Percentiles rank a stretch among this genome's conserved stretches.
These are phyloP conservation scores for Ectemnius continuus DNA, from an alignment of 2,888 invertebrate species.

Conservation along the genomic window DNA sequence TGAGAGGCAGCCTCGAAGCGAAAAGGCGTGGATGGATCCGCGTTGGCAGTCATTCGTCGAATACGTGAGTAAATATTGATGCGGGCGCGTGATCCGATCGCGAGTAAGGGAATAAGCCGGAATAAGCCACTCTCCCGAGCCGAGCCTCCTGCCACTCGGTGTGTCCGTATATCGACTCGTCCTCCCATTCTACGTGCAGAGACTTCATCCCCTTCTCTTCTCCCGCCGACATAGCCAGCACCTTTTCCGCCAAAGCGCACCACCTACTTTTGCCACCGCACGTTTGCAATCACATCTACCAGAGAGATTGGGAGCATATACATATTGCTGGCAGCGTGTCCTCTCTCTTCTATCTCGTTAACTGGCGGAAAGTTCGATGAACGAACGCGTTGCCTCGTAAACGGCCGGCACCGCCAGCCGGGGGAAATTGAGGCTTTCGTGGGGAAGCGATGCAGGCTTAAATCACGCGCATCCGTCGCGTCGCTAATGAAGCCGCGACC, in stretches of 20 bases:
- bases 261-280: not conserved
- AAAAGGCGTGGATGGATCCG: constrained; percentile 36
- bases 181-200: not conserved
- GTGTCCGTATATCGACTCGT: not conserved
- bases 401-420: not conserved
- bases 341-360: too few species aligned
- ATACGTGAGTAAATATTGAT: constrained; percentile 56
- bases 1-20: constrained; percentile 8
- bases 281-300: too few species aligned
- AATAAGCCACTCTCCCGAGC: constrained; percentile 41
- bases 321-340: too few species aligned
- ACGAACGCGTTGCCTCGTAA: not conserved
- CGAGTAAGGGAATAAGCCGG: constrained; percentile 12
- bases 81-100: constrained; percentile 43
- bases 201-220: not conserved
- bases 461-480: constrained; percentile 1
- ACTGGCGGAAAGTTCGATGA: too few species aligned
- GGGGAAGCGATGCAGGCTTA: not conserved
- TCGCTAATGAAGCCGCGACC: constrained; percentile 5
- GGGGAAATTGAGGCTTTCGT: not conserved
- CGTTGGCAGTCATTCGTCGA: constrained; percentile 40
- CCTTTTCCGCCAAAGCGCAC: not conserved
- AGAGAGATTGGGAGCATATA: too few species aligned
- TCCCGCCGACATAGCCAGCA: too few species aligned
- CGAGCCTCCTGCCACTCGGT: constrained; percentile 1